Conservation (phyloP, 2,888 invertebrate genomes). For the Drosophila longiperda region DNA sequence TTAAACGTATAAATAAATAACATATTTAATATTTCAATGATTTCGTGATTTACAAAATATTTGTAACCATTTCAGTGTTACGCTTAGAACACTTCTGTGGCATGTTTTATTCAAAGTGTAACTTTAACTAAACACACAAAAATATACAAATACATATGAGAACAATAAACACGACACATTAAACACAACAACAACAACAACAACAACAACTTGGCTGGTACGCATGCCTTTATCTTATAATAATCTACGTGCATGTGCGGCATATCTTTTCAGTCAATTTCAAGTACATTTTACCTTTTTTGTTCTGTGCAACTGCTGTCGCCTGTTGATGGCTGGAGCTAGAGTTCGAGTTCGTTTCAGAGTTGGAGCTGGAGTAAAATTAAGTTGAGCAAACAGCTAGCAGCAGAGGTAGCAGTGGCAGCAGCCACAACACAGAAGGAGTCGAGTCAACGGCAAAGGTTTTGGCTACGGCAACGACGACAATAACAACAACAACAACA, state of each 20-base stretch:
- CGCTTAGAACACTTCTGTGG: neutral
- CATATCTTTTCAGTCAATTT: constrained; percentile 78
- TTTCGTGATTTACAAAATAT: neutral
- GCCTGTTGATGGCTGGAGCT: constrained; percentile 52
- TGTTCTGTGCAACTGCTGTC: constrained; percentile 55
- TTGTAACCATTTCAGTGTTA: neutral
- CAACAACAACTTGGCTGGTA: constrained; percentile 33
- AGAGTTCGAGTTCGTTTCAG: constrained; percentile 22
- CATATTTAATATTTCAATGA: neutral
- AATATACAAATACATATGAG: constrained; percentile 1
- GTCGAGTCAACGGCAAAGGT: constrained; percentile 41
- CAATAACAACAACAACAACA: constrained; percentile 33
- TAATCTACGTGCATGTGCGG: constrained; percentile 80
- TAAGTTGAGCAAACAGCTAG: constrained; percentile 40
- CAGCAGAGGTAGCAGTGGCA: constrained; percentile 32
- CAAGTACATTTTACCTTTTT: constrained; percentile 74
- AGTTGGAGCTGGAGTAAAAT: constrained; percentile 37
- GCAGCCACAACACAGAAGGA: constrained; percentile 25
- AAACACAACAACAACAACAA: constrained; percentile 14
- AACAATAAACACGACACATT: constrained; percentile 20
- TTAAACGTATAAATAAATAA: neutral
- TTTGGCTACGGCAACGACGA: constrained; percentile 28
- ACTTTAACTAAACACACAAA: constrained; percentile 16
- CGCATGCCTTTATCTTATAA: constrained; percentile 68
- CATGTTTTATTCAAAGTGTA: neutral